phyloP scores from a whole-genome alignment of 1,140 invertebrate species.

The Drosophila santomea region DNA sequence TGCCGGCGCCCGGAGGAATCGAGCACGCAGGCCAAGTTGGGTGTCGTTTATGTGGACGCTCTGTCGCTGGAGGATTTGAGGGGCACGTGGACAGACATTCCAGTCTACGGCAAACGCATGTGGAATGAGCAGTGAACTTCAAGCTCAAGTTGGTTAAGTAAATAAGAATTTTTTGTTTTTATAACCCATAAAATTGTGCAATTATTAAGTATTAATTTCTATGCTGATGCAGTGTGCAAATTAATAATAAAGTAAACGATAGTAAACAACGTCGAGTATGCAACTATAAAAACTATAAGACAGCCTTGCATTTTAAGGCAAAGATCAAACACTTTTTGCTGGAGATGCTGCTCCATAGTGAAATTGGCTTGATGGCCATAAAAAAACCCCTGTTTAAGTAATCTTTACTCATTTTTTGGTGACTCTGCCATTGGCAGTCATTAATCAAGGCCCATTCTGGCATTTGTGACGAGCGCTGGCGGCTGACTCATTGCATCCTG shows the following conservation, averaged over 20 bases:
- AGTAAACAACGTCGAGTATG: too few relatives aligned
- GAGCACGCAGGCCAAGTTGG: slow-evolving; percentile 35
- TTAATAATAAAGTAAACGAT: neutral
- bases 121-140: slow-evolving; percentile 6
- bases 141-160: neutral
- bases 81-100: slow-evolving; percentile 1
- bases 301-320: too few relatives aligned
- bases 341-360: neutral
- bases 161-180: too few relatives aligned
- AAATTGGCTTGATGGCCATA: neutral
- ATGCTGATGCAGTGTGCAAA: neutral
- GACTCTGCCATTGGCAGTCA: neutral
- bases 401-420: neutral
- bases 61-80: slow-evolving; percentile 32
- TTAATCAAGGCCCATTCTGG: neutral
- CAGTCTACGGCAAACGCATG: slow-evolving; percentile 11
- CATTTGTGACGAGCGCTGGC: neutral
- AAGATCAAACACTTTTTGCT: too few relatives aligned
- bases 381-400: neutral
- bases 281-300: too few relatives aligned
- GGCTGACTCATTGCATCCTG: slow-evolving; percentile 2
- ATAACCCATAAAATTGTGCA: too few relatives aligned
- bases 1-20: slow-evolving; percentile 33
- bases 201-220: too few relatives aligned
- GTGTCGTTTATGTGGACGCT: slow-evolving; percentile 63